Evolutionary conservation across 1,140 invertebrate species (phyloP).

Genomic region (Vollenhovia emeryi): DNA sequence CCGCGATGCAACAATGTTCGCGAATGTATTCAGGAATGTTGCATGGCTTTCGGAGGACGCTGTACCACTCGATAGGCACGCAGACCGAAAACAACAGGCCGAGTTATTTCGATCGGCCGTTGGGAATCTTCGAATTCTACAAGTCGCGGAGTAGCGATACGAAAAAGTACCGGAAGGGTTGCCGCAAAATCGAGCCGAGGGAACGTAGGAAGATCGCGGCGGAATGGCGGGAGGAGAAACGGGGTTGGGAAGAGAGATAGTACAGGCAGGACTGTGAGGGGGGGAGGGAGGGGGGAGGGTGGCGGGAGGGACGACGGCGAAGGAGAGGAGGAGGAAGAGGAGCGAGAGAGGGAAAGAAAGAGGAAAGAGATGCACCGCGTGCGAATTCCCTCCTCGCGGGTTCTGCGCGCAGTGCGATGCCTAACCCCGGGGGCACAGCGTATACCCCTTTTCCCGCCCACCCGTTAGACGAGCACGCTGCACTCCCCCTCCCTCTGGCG

Average conservation of each 20-base stretch:
- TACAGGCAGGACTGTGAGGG: not conserved
- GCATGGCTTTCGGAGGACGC: constrained; percentile 10
- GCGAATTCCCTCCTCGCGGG: constrained; percentile 62
- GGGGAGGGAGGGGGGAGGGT: not conserved
- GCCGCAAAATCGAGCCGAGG: constrained; percentile 31
- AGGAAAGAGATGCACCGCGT: constrained; percentile 50
- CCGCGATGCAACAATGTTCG: constrained; percentile 36
- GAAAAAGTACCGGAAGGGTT: constrained; percentile 40
- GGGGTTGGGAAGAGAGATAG: not conserved
- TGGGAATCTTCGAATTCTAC: constrained; percentile 55
- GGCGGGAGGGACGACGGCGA: no score
- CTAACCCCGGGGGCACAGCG: constrained; percentile 61
- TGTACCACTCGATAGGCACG: constrained; percentile 46
- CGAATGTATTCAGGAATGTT: constrained; percentile 45
- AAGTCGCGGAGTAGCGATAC: constrained; percentile 35
- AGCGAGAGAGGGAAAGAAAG: no score
- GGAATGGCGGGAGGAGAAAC: constrained; percentile 9
- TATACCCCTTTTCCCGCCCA: constrained; percentile 70
- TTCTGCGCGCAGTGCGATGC: constrained; percentile 47
- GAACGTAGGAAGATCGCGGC: not conserved
- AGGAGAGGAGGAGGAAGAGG: not conserved
- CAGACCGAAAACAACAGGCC: constrained; percentile 53
- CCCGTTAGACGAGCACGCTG: constrained; percentile 62
- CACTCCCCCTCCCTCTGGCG: constrained; percentile 54
- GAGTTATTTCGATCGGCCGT: constrained; percentile 57